These are phyloP conservation scores for Tadarida brasiliensis DNA, from an alignment of 2,797 vertebrate species.

Conservation along the genomic window DNA sequence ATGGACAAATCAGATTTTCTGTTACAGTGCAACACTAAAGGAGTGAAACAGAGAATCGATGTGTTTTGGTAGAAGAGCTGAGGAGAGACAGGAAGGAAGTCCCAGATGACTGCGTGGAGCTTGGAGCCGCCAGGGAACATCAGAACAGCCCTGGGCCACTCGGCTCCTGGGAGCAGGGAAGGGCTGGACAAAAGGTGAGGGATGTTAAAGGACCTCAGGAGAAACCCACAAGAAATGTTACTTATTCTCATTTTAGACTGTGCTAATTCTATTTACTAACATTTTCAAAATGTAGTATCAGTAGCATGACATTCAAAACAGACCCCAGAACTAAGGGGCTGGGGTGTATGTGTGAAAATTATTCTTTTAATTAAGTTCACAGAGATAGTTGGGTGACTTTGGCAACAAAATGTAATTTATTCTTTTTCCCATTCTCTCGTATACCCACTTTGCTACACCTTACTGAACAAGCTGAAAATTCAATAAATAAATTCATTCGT, in stretches of 20 bases:
- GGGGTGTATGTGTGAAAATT: neutral
- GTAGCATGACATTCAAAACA: slow-evolving; percentile 54
- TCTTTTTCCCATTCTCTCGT: slow-evolving; percentile 55
- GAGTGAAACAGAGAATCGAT: neutral
- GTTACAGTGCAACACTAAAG: neutral
- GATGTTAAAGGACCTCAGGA: neutral
- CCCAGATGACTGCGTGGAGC: neutral
- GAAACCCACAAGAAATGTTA: neutral
- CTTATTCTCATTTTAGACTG: neutral
- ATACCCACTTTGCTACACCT: slow-evolving; percentile 61
- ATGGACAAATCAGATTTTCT: slow-evolving; percentile 19
- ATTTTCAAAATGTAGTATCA: slow-evolving; percentile 34
- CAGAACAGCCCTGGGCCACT: neutral
- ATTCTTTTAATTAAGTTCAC: slow-evolving; percentile 61
- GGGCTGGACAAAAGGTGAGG: neutral
- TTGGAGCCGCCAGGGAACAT: neutral
- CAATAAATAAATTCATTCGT: slow-evolving; percentile 82
- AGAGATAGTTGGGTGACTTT: slow-evolving; percentile 62
- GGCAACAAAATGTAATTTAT: slow-evolving; percentile 69
- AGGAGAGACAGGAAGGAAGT: neutral
- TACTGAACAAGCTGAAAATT: slow-evolving; percentile 79
- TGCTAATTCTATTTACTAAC: slow-evolving; percentile 34
- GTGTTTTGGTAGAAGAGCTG: neutral
- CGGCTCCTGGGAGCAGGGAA: neutral
- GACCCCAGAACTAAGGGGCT: neutral